Percentiles rank a stretch among this genome's conserved stretches.
phyloP scores from a whole-genome alignment of 2,888 invertebrate species.

The Diarsia rubi region DNA sequence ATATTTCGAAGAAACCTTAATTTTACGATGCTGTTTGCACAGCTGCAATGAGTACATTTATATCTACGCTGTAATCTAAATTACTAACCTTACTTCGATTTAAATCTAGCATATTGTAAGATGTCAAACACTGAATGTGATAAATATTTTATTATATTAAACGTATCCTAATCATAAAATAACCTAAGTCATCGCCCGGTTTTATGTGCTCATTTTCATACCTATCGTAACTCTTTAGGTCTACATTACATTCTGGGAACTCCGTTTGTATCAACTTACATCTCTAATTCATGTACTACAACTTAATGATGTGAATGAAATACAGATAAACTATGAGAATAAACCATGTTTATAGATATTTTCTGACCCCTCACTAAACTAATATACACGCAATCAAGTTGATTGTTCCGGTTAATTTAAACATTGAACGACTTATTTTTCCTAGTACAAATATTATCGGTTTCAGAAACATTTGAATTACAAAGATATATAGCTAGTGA shows the following conservation, averaged over 20 bases:
- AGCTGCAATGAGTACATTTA: slow-evolving; percentile 48
- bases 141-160: slow-evolving; percentile 57
- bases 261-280: slow-evolving; percentile 54
- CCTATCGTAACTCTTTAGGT: slow-evolving; percentile 47
- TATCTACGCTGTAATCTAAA: slow-evolving; percentile 30
- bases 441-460: slow-evolving; percentile 59
- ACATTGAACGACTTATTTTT: slow-evolving; percentile 58
- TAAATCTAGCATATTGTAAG: slow-evolving; percentile 57
- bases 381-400: slow-evolving; percentile 46
- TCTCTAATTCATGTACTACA: slow-evolving; percentile 60
- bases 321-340: slow-evolving; percentile 56
- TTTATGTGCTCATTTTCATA: slow-evolving; percentile 57
- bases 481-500: slow-evolving; percentile 67
- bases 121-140: slow-evolving; percentile 71
- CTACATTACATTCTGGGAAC: slow-evolving; percentile 63
- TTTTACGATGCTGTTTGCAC: slow-evolving; percentile 33
- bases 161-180: slow-evolving; percentile 57
- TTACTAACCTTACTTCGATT: slow-evolving; percentile 38
- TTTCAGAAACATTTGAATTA: slow-evolving; percentile 59
- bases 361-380: slow-evolving; percentile 61
- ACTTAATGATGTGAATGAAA: slow-evolving; percentile 51
- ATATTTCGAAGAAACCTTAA: slow-evolving; percentile 47
- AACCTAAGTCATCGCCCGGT: slow-evolving; percentile 74
- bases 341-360: slow-evolving; percentile 40
- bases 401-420: slow-evolving; percentile 38